A percentile compares a stretch with the other conserved stretches of the same genome.
phyloP scores from a whole-genome alignment of 2,888 invertebrate species.

The Athalia circularis region DNA sequence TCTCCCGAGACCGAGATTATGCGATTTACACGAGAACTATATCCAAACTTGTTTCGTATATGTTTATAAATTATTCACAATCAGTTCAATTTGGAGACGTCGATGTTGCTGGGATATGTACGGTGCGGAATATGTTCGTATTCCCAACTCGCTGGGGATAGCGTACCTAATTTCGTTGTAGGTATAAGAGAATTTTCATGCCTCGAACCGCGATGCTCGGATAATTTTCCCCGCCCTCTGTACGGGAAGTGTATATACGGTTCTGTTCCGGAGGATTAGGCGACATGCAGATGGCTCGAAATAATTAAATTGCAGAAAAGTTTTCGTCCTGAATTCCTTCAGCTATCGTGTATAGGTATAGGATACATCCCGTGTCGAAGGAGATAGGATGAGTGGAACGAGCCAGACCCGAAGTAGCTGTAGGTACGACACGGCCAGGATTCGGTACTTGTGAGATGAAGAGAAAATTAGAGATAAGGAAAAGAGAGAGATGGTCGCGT shows the following conservation, averaged over 20 bases:
- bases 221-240: too few species aligned
- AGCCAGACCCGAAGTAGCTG: background rate
- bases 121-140: too few species aligned
- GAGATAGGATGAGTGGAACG: background rate
- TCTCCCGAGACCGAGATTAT: too few species aligned
- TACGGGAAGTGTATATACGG: too few species aligned
- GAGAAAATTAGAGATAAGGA: constrained; percentile 38
- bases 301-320: constrained; percentile 31
- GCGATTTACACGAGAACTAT: too few species aligned
- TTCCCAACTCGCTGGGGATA: too few species aligned
- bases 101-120: too few species aligned
- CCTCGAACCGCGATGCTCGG: too few species aligned
- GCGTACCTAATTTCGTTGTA: too few species aligned
- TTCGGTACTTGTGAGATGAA: constrained; percentile 44
- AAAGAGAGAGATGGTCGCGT: constrained; percentile 27
- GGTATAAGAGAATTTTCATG: too few species aligned
- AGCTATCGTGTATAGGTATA: background rate
- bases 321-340: constrained; percentile 7
- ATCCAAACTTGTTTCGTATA: background rate
- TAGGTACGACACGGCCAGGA: background rate
- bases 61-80: constrained; percentile 30
- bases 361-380: background rate
- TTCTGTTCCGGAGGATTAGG: background rate
- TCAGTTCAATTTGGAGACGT: background rate
- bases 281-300: background rate